Conservation (phyloP, 2,797 vertebrate species). For the Allobates femoralis region DNA sequence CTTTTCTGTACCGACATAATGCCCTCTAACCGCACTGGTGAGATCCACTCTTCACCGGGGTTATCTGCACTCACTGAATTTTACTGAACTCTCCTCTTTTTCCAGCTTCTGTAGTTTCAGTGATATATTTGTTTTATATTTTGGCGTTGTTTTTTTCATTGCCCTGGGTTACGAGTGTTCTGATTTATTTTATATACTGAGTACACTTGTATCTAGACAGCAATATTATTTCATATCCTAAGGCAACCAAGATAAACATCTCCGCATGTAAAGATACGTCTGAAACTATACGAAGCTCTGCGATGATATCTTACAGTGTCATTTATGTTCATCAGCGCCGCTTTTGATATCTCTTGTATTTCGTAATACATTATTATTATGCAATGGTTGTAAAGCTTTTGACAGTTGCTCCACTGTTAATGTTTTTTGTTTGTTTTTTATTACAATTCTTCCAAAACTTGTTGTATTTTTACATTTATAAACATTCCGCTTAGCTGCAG, state of each 20-base stretch:
- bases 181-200: slow-evolving; percentile 25
- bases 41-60: background rate
- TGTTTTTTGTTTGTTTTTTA: background rate
- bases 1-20: background rate
- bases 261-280: background rate
- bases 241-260: slow-evolving; percentile 12
- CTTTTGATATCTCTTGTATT: background rate
- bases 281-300: background rate
- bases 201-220: slow-evolving; percentile 14
- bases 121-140: slow-evolving; percentile 13
- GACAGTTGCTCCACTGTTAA: no score
- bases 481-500: no score
- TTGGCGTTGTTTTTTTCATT: slow-evolving; percentile 3
- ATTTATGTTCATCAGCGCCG: background rate
- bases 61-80: background rate
- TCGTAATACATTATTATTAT: background rate
- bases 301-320: background rate
- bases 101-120: slow-evolving; percentile 4
- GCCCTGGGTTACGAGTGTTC: background rate
- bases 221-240: slow-evolving; percentile 13
- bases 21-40: background rate
- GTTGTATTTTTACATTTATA: no score
- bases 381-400: background rate
- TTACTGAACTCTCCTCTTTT: background rate
- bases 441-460: no score